A percentile compares a stretch with the other conserved stretches of the same genome.
phyloP scores from a whole-genome alignment of 2,113 vertebrate species.

The Varanus komodoensis region DNA sequence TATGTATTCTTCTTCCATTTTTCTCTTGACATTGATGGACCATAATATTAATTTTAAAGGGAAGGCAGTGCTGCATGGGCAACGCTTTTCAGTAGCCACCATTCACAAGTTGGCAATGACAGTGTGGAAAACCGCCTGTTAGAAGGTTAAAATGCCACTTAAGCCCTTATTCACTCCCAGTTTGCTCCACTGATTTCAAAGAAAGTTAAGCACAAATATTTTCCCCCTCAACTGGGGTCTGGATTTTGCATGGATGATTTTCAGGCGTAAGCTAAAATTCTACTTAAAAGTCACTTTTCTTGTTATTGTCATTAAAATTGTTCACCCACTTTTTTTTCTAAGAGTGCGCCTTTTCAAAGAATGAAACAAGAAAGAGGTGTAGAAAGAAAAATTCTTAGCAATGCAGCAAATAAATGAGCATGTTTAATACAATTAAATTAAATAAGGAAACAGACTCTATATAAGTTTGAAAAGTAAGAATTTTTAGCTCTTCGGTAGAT shows the following conservation, averaged over 20 bases:
- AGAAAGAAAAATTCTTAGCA: not conserved
- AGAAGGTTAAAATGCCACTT: too few species aligned
- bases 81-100: not conserved
- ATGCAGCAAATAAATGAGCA: not conserved
- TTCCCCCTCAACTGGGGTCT: too few species aligned
- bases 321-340: not conserved
- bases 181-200: too few species aligned
- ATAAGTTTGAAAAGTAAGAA: not conserved
- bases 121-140: too few species aligned
- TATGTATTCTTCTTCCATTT: not conserved
- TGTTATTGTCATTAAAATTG: not conserved
- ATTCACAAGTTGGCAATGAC: not conserved
- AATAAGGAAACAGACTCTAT: too few species aligned
- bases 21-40: not conserved
- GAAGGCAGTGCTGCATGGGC: not conserved
- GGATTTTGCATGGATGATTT: too few species aligned
- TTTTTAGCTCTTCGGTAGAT: slow-evolving; percentile 1
- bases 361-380: too few species aligned
- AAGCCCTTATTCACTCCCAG: too few species aligned
- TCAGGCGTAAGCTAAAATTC: too few species aligned
- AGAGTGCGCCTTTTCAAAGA: not conserved
- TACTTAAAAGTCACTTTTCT: too few species aligned
- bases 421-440: too few species aligned
- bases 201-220: too few species aligned
- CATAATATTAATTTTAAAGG: not conserved